Conservation (phyloP, 2,797 vertebrate genomes). For the Cichlasoma orientale region DNA sequence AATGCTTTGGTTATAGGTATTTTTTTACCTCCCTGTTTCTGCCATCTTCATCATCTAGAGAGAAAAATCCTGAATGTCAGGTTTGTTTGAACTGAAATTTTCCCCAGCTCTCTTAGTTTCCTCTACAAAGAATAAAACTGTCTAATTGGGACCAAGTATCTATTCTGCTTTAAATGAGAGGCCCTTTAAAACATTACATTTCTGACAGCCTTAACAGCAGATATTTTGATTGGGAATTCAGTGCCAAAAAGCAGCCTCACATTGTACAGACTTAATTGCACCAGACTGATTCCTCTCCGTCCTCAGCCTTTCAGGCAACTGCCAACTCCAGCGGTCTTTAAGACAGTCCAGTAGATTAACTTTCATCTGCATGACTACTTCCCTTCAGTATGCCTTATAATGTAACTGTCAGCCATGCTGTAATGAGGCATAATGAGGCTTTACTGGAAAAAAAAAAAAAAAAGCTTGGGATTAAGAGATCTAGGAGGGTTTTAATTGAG, state of each 20-base stretch:
- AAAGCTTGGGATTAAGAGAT: slow-evolving; percentile 50
- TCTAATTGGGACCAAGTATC: slow-evolving; percentile 52
- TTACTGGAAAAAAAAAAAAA: slow-evolving; percentile 26
- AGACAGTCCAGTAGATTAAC: slow-evolving; percentile 38
- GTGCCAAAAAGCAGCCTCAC: slow-evolving; percentile 20
- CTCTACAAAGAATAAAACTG: slow-evolving; percentile 1
- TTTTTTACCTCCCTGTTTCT: neutral
- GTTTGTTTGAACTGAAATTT: slow-evolving; percentile 10
- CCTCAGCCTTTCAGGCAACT: slow-evolving; percentile 22
- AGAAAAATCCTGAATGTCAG: slow-evolving; percentile 19
- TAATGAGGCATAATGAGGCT: slow-evolving; percentile 71
- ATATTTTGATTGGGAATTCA: slow-evolving; percentile 55
- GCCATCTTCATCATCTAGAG: neutral
- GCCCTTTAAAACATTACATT: slow-evolving; percentile 19
- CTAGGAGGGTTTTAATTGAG: slow-evolving; percentile 43
- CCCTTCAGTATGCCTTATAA: slow-evolving; percentile 26
- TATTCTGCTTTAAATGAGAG: slow-evolving; percentile 34
- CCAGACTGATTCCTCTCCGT: slow-evolving; percentile 44
- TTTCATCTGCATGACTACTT: slow-evolving; percentile 55
- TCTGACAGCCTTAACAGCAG: slow-evolving; percentile 37
- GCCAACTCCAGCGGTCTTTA: slow-evolving; percentile 31
- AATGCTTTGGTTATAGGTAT: neutral
- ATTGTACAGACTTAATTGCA: slow-evolving; percentile 41
- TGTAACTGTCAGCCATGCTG: slow-evolving; percentile 54
- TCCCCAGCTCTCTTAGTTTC: neutral